Conservation (phyloP, 1,140 invertebrate species). For the Drosophila ogumai region DNA sequence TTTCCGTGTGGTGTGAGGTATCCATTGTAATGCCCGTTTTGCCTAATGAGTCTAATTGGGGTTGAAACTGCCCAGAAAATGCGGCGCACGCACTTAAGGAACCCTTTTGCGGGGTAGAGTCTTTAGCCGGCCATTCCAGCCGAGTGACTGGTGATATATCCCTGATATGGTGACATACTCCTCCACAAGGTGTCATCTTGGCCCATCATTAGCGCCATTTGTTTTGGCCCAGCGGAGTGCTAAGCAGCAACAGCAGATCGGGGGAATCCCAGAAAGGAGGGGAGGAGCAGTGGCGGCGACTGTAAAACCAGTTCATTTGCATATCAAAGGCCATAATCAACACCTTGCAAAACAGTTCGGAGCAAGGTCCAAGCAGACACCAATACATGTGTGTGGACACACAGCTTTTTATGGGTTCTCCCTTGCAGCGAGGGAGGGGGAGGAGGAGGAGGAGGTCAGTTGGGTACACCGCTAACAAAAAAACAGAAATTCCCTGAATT, state of each 20-base stretch:
- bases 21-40: conserved; percentile 44
- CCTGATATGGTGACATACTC: conserved; percentile 43
- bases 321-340: conserved; percentile 83
- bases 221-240: conserved; percentile 30
- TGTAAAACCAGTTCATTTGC: conserved; percentile 79
- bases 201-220: conserved; percentile 80
- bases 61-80: conserved; percentile 54
- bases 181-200: conserved; percentile 65
- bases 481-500: too few relatives aligned
- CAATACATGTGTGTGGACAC: conserved; percentile 3
- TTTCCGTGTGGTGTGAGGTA: background rate
- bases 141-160: conserved; percentile 26
- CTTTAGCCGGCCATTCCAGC: conserved; percentile 55
- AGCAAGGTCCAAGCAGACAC: conserved; percentile 48
- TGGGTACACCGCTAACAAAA: background rate
- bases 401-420: conserved; percentile 10
- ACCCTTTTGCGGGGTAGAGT: conserved; percentile 62
- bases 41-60: conserved; percentile 80
- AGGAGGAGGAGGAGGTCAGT: background rate
- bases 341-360: conserved; percentile 71
- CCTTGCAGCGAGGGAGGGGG: background rate
- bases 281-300: background rate
- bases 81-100: conserved; percentile 47
- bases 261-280: conserved; percentile 6
- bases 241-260: conserved; percentile 2